Conservation (phyloP, 2,113 vertebrate species). For the Eurystomus gularis region DNA sequence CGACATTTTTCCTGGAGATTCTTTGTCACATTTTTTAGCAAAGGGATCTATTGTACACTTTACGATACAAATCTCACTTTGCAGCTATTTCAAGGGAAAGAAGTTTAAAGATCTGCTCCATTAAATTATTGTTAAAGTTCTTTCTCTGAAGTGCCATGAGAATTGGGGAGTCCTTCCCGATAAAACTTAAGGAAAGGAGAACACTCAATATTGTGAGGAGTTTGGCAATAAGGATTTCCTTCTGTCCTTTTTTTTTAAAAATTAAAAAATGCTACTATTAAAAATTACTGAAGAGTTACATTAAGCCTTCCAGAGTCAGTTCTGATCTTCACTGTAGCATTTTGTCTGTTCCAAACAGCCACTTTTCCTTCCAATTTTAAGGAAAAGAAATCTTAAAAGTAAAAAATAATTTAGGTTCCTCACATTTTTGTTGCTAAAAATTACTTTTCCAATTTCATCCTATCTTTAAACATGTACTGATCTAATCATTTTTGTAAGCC, state of each 20-base stretch:
- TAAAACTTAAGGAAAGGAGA: neutral
- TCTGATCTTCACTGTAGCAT: neutral
- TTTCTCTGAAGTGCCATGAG: neutral
- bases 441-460: neutral
- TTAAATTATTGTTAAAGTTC: neutral
- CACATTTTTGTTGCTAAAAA: neutral
- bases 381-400: neutral
- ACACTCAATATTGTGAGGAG: neutral
- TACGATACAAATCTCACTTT: neutral
- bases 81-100: neutral
- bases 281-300: neutral
- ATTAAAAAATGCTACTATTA: neutral
- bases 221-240: neutral
- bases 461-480: neutral
- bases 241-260: neutral
- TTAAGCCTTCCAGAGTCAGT: neutral
- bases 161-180: neutral
- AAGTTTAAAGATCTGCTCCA: neutral
- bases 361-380: neutral
- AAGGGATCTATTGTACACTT: neutral
- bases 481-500: neutral
- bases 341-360: neutral
- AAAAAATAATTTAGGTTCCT: neutral
- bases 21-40: neutral
- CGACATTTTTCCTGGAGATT: neutral